These are phyloP conservation scores for Phrynocephalus forsythii DNA, from an alignment of 2,797 vertebrate species.

Conservation along the genomic window DNA sequence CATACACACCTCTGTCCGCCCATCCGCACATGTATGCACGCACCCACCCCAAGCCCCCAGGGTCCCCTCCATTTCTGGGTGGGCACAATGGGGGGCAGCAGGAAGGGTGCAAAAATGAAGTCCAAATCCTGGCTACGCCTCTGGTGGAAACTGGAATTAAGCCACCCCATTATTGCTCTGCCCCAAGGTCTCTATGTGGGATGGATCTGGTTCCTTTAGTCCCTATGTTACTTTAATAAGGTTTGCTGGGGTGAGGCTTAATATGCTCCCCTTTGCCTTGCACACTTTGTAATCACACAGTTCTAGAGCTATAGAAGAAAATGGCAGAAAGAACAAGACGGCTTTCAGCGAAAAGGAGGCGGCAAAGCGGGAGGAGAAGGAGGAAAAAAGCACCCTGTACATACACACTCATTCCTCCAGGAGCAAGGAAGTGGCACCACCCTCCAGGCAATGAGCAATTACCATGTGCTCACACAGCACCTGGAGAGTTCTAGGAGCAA, in stretches of 20 bases:
- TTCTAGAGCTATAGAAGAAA: not conserved
- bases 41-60: too few species aligned
- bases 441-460: constrained; percentile 7
- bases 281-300: not conserved
- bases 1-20: too few species aligned
- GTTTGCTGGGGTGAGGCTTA: not conserved
- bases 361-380: not conserved
- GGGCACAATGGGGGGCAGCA: too few species aligned
- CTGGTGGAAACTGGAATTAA: not conserved
- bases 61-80: too few species aligned
- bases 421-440: not conserved
- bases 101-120: too few species aligned
- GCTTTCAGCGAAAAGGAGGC: not conserved
- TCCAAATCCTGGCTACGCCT: too few species aligned
- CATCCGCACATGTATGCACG: too few species aligned
- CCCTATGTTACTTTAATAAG: not conserved
- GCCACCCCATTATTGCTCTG: not conserved
- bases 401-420: not conserved
- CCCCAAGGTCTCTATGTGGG: not conserved
- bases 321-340: not conserved
- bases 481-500: constrained; percentile 4
- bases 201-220: not conserved
- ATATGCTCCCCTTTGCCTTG: not conserved
- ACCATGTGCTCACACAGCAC: not conserved
- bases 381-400: not conserved